These are phyloP conservation scores for Lottia gigantea DNA, from an alignment of 2,888 invertebrate species.

Conservation along the genomic window DNA sequence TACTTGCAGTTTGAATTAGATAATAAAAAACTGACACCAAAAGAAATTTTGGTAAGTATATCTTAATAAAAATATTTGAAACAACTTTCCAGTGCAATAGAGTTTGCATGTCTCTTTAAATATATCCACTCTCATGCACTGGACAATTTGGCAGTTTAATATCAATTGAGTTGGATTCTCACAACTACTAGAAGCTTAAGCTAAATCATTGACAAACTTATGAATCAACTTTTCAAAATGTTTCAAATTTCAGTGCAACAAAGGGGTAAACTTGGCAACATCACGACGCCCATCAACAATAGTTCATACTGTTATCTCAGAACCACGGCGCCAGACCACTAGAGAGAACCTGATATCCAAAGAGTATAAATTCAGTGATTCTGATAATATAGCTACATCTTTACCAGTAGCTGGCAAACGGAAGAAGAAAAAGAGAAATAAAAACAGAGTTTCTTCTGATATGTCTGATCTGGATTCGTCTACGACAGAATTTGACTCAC, in stretches of 20 bases:
- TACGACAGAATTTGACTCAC: conserved; percentile 25
- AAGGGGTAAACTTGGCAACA: conserved; percentile 13
- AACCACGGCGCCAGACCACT: background rate
- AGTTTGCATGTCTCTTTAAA: too few species aligned
- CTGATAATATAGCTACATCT: conserved; percentile 34
- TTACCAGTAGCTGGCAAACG: conserved; percentile 19
- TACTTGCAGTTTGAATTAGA: conserved; percentile 48
- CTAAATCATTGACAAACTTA: too few species aligned
- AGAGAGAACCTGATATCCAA: conserved; percentile 18
- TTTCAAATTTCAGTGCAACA: conserved; percentile 14
- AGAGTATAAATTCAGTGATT: conserved; percentile 27
- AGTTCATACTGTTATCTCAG: conserved; percentile 20
- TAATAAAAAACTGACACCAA: conserved; percentile 38
- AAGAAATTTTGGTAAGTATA: conserved; percentile 46
- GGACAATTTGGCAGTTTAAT: too few species aligned
- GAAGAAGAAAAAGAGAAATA: conserved; percentile 20
- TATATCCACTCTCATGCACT: too few species aligned
- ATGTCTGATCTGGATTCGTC: conserved; percentile 32
- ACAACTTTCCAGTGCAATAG: too few species aligned
- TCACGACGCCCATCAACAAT: conserved; percentile 26
- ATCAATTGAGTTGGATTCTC: too few species aligned
- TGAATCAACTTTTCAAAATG: background rate
- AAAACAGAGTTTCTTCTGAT: conserved; percentile 20
- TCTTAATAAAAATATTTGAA: background rate
- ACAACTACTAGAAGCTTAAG: too few species aligned